Percentiles rank a stretch among this genome's conserved stretches.
phyloP scores from a whole-genome alignment of 2,113 vertebrate species.

The Mirza zaza region DNA sequence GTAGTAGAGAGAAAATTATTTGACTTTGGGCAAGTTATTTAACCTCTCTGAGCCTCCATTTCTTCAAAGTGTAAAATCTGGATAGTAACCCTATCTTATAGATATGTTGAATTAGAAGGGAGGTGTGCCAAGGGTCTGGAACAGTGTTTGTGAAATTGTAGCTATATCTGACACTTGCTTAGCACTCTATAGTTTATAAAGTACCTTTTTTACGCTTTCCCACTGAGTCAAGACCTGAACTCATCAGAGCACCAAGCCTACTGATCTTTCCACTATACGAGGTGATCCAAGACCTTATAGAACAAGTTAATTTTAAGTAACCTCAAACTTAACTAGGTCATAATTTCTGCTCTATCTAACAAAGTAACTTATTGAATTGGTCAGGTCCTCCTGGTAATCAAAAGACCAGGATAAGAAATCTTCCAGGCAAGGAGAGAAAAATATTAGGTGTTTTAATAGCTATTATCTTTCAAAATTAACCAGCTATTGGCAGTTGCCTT shows the following conservation, averaged over 20 bases:
- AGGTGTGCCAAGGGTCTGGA: neutral
- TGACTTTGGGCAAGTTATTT: neutral
- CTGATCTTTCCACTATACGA: neutral
- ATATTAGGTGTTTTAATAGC: neutral
- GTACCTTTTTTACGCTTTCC: neutral
- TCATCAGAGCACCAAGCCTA: neutral
- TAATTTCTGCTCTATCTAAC: neutral
- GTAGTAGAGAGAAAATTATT: neutral
- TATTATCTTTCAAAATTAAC: neutral
- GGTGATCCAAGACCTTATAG: neutral
- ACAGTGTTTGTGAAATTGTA: neutral
- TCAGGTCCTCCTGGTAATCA: neutral
- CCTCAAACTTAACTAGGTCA: neutral
- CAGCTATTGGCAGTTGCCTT: neutral
- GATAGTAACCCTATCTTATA: neutral
- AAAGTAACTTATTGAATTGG: neutral
- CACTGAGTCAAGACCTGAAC: neutral
- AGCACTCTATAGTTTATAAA: neutral
- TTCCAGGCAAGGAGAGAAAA: neutral
- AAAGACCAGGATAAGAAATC: neutral
- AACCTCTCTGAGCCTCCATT: neutral
- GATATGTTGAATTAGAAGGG: neutral
- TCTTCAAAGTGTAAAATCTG: neutral
- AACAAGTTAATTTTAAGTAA: neutral
- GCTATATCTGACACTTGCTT: neutral